Base-by-base conservation (phyloP, 2,113 vertebrate species). In the Enhydra lutris region DNA sequence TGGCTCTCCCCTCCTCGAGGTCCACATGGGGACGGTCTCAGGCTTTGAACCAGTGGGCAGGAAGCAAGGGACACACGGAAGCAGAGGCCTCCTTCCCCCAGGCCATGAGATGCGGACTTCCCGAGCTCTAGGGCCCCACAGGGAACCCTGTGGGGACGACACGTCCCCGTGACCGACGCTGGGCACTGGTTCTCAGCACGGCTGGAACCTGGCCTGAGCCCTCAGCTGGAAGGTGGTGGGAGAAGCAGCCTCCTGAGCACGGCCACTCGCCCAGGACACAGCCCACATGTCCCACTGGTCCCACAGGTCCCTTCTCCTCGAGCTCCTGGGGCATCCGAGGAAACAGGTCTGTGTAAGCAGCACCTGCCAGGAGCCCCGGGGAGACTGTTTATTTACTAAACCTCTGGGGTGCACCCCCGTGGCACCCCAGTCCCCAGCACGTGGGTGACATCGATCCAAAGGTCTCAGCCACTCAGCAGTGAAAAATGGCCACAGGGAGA, bases 321-420 rank as follows among this genome's bases (percentile, higher is more conserved):
- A 29, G 6, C 61, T 79, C 57, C 8, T 29, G 29, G 21, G 42
- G 50, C 82, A 65, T 93, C 61, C 39, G 24, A 79, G 93, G 97
- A 94, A 95, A 88, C 96, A 79, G 39, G 57, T 97, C 93, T 95
- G 96, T 91, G 98, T 87, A 80, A 96, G 94, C 69, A 73, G 88
- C 87, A 90, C 74, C 93, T 88, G 73, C 13, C 88, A 89, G 96
- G 95, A 98, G 96, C 1, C 93, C 94, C 96, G 94, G 88, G 83
- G 88, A 89, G 97, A 87, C 80, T 0, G 15, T 1, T 90, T 57
- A 97, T 90, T 96, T 84, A 87, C 97, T 97, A 92, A 97, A 85
- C 93, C 95, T 88, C 96, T 86, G 57, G 55, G 97, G 97, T 97
- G 63, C 83, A 89, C 0, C 14, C 1, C 15, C 21, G 3, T n/a